Evolutionary conservation across 2,113 vertebrate species (phyloP).

Genomic region (Calyptomena viridis): DNA sequence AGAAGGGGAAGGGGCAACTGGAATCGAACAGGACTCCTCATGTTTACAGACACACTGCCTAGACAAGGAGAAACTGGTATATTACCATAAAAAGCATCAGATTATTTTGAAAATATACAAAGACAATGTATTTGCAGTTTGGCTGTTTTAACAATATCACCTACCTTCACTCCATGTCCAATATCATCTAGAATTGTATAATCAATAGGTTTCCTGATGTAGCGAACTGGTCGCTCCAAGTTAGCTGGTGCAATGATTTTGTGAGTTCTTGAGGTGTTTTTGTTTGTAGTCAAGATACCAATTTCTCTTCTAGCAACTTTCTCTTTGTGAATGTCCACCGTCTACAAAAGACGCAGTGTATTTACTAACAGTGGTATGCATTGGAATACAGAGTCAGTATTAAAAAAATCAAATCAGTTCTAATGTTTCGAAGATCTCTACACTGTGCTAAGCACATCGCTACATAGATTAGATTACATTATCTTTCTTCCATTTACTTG

Average conservation of each 20-base stretch:
- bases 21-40: background rate
- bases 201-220: slow-evolving; percentile 98
- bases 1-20: background rate
- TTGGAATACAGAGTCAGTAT: slow-evolving; percentile 54
- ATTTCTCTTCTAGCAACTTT: slow-evolving; percentile 99
- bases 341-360: slow-evolving; percentile 81
- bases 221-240: slow-evolving; percentile 96
- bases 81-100: slow-evolving; percentile 2
- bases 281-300: slow-evolving; percentile 99
- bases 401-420: background rate
- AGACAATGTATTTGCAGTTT: slow-evolving; percentile 47
- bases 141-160: slow-evolving; percentile 57
- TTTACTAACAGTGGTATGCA: slow-evolving; percentile 59
- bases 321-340: slow-evolving; percentile 99
- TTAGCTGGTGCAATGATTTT: slow-evolving; percentile 99
- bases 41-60: background rate
- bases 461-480: background rate
- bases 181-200: slow-evolving; percentile 98
- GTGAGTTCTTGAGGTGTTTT: slow-evolving; percentile 98
- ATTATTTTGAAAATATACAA: slow-evolving; percentile 56
- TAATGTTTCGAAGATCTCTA: background rate
- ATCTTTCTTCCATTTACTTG: background rate
- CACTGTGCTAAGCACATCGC: background rate
- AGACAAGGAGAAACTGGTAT: slow-evolving; percentile 45
- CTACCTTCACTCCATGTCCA: slow-evolving; percentile 98